These are phyloP conservation scores for Euwallacea fornicatus DNA, from an alignment of 1,140 invertebrate species.

Conservation along the genomic window DNA sequence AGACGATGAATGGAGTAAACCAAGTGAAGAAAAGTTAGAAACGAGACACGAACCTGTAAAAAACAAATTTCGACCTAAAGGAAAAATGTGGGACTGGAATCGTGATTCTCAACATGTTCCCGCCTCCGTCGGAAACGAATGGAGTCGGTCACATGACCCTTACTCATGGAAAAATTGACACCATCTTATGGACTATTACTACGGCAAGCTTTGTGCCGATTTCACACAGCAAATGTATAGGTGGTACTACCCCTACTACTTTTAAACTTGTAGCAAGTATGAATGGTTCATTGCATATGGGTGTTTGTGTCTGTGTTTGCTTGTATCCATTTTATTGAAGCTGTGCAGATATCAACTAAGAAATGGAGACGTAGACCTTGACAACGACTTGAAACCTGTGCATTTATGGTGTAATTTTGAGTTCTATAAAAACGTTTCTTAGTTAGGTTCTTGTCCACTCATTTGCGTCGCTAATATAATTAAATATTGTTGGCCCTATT, in stretches of 20 bases:
- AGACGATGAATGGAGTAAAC: conserved; percentile 53
- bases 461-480: no score
- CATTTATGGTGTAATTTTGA: no score
- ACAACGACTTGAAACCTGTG: no score
- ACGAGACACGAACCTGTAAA: conserved; percentile 43
- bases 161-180: conserved; percentile 43
- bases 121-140: conserved; percentile 32
- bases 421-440: no score
- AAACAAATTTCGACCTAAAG: conserved; percentile 66
- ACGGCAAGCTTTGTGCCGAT: conserved; percentile 37
- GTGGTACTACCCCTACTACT: conserved; percentile 36
- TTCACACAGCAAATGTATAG: conserved; percentile 44
- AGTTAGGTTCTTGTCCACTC: no score
- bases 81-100: conserved; percentile 75
- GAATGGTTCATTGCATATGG: not conserved
- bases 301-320: conserved; percentile 4
- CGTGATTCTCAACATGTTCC: conserved; percentile 40
- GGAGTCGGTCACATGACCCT: conserved; percentile 39
- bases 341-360: not conserved
- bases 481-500: conserved; percentile 28
- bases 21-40: conserved; percentile 35
- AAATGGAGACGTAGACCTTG: not conserved
- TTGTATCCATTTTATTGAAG: not conserved
- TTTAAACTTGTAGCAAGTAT: conserved; percentile 40
- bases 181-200: conserved; percentile 40